A percentile compares a stretch with the other conserved stretches of the same genome.
Evolutionary conservation across 2,113 vertebrate species (phyloP).

Genomic region (Abramis brama): DNA sequence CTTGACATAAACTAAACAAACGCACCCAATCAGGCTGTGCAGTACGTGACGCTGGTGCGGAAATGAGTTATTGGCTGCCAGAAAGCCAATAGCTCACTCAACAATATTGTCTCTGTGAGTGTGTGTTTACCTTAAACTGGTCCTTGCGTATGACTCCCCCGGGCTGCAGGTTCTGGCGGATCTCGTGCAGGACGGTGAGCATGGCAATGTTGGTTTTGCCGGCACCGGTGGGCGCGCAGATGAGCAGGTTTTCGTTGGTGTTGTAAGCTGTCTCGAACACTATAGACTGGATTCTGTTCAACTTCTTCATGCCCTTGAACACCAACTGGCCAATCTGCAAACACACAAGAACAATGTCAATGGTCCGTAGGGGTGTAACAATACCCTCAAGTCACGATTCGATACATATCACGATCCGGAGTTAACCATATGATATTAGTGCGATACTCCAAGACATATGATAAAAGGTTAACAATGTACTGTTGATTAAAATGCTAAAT

Average conservation of each 20-base stretch:
- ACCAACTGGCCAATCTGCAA: constrained; percentile 91
- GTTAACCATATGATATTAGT: no score
- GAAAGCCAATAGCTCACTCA: constrained; percentile 31
- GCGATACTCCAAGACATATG: no score
- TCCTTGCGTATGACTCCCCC: constrained; percentile 93
- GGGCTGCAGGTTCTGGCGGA: constrained; percentile 92
- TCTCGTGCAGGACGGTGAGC: constrained; percentile 93
- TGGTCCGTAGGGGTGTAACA: neutral
- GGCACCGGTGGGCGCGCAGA: constrained; percentile 95
- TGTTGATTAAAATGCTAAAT: no score
- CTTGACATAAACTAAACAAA: constrained; percentile 24
- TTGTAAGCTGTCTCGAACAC: constrained; percentile 98
- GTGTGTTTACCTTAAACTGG: constrained; percentile 89
- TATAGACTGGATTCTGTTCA: constrained; percentile 95
- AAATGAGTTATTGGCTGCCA: constrained; percentile 36
- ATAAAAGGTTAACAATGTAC: no score
- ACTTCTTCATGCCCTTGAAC: constrained; percentile 91
- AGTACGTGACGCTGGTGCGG: neutral
- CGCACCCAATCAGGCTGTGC: neutral
- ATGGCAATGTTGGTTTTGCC: constrained; percentile 99
- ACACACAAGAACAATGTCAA: neutral
- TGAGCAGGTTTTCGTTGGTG: constrained; percentile 96
- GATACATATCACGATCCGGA: no score
- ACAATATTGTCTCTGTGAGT: neutral
- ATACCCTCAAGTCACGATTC: no score